A percentile compares a stretch with the other conserved stretches of the same genome.
phyloP scores from a whole-genome alignment of 2,113 vertebrate genomes.

The Prolemur simus region DNA sequence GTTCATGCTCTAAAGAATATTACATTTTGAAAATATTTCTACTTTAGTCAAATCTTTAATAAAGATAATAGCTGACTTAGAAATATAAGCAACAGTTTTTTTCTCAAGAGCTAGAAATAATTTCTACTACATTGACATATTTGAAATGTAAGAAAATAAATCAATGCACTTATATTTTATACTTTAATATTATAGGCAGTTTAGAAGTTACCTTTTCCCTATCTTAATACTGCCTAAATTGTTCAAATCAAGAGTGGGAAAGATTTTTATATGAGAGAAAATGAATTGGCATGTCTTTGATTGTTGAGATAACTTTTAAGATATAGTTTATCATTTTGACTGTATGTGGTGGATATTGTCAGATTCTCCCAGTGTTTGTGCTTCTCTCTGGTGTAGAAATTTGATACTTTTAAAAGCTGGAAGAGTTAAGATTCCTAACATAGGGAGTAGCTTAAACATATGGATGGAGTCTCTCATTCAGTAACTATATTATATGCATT shows the following conservation, averaged over 20 bases:
- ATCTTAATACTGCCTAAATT: neutral
- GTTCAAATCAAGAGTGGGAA: neutral
- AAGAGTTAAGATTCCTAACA: neutral
- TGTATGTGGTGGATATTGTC: neutral
- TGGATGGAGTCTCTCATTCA: neutral
- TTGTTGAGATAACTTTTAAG: slow-evolving; percentile 13
- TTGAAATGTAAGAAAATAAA: slow-evolving; percentile 58
- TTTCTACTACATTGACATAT: slow-evolving; percentile 62
- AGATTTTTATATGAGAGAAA: neutral
- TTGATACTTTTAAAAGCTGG: neutral
- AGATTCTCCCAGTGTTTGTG: neutral
- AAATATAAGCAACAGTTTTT: slow-evolving; percentile 63
- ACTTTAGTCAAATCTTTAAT: slow-evolving; percentile 28
- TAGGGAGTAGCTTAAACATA: neutral
- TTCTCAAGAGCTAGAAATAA: slow-evolving; percentile 62
- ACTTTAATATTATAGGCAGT: slow-evolving; percentile 62
- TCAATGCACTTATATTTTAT: slow-evolving; percentile 28
- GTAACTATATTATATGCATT: neutral
- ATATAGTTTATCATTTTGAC: neutral
- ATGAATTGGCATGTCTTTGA: neutral
- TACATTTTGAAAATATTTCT: slow-evolving; percentile 4
- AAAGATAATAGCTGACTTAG: slow-evolving; percentile 60
- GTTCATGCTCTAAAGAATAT: neutral
- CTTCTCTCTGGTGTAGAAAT: neutral
- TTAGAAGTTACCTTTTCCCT: slow-evolving; percentile 31